A percentile compares a stretch with the other conserved stretches of the same genome.
Evolutionary conservation across 35 echinoderm and acorn worm species (phyloP).

Genomic region (Ophiothrix spiculata): DNA sequence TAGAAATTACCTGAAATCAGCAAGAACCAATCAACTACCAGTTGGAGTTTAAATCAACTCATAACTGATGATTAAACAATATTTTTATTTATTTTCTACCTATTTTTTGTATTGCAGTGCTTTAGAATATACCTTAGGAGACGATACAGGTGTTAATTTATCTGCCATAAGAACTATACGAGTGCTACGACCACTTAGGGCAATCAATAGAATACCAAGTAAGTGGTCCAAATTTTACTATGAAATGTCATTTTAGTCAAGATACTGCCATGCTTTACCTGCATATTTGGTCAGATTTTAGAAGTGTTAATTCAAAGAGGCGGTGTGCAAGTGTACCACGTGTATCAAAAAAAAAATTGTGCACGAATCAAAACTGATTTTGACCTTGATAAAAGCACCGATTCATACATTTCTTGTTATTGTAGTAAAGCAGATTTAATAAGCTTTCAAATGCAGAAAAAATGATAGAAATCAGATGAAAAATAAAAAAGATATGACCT

Average conservation of each 20-base stretch:
- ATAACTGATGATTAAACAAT: not conserved
- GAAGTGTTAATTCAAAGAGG: not conserved
- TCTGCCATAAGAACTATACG: constrained; percentile 90
- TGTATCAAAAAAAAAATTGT: too few relatives aligned
- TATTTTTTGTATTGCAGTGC: constrained; percentile 31
- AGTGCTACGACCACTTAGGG: constrained; percentile 83
- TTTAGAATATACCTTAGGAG: constrained; percentile 72
- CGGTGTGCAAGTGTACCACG: not conserved
- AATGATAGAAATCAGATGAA: too few relatives aligned
- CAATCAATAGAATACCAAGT: constrained; percentile 99
- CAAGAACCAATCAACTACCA: not conserved
- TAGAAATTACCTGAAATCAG: not conserved
- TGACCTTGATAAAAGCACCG: too few relatives aligned
- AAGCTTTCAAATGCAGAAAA: too few relatives aligned
- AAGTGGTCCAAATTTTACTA: constrained; percentile 29
- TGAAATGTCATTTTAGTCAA: too few relatives aligned
- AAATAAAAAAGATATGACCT: too few relatives aligned
- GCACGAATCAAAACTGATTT: too few relatives aligned
- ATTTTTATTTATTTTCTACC: not conserved
- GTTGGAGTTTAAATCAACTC: not conserved
- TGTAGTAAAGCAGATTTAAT: too few relatives aligned
- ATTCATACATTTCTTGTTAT: not conserved
- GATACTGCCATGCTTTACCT: too few relatives aligned
- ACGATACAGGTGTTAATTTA: constrained; percentile 65
- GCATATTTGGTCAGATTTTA: not conserved